Base-by-base conservation (phyloP, 2,113 vertebrate genomes). In the Junco hyemalis region DNA sequence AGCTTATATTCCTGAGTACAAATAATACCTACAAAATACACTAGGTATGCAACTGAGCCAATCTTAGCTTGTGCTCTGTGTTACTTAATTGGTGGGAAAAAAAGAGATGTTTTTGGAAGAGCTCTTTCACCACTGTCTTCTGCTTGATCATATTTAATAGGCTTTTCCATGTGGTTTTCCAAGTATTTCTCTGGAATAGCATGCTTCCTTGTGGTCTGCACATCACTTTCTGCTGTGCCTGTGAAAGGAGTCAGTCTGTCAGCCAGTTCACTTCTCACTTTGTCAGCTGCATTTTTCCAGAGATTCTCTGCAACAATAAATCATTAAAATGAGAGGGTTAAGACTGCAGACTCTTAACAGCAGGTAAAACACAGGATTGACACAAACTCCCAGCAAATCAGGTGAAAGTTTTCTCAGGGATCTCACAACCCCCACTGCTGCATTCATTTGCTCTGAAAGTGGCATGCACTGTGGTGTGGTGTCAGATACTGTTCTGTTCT, bases 1-100 rank as follows among this genome's bases (percentile, higher is more conserved):
- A 95, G 63, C 53, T 95, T 96, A 83, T 95, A 88, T 96, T 96
- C 90, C 94, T 91, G 91, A 96, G 95, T 95, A 95, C 86, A 93
- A 77, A 77, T 85, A 86, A 71, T 87, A 69, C 86, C 73, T 90
- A 93, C 59, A 87, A 94, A 86, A 76, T 60, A 91, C 28, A 87
- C 76, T 74, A 94, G 56, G 71, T 92, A 60, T 60, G 81, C 71
- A 88, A 81, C 47, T 21, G 74, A 83, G 69, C 48, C 64, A 92
- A 22, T 88, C 71, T 25, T 45, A 17, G 11, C 42, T 88, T 95
- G 26, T 92, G 47, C 29, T 59, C 18, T 51, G 42, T 70, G 38
- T 93, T 96, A 94, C 77, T 96, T 92, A 89, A 97, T 96, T 19
- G 94, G 95, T 47, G 94, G 97, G 50, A 82, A 94, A 77, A 94